Evolutionary conservation across 53 echinoderm and acorn worm species (phyloP), one percentile per base, ranked within the genome.

Genomic region (Stichopus horrens): DNA sequence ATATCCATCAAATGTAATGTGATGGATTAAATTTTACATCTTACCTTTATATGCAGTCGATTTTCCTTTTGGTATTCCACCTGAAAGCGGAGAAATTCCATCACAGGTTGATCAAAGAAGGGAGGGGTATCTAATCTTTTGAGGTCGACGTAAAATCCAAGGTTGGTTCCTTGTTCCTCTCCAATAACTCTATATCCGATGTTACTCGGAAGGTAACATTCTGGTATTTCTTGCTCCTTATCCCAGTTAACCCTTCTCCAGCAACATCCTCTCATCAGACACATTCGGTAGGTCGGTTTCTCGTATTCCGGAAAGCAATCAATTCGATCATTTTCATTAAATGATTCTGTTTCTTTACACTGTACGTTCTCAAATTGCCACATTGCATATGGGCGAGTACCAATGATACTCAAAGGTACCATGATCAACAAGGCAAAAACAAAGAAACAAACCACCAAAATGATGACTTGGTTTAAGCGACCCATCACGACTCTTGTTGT

Each of bases 41-140:
- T 13, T 92, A 95, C 97, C 97, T 97, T 97, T 6, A 97, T 67
- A 66, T 95, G 97, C 16, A 95, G 90, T 23, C 94, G 92, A 79
- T 95, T 94, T 60, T 97, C 95, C 8, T 96, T 83, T 75, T 97
- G 95, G 21, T 90, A 90, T 22, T 96, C 96, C 14, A 93, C 94
- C 54, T 90, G 87, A 6, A 96, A 92, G 54, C 93, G 85, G 4
- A 94, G 93, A 78, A 95, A 95, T 71, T 93, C 82, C 86, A 86
- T 86, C 6, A 93, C 91, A 21, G 95, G 89, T 73, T 95, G 92
- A 14, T 93, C 76, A 77, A 95, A 96, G 71, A 94, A 92, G n/a
- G 92, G 83, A 0, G 96, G 96, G 5, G 93, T 95, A 20, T 89
- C 65, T 14, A 94, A 52, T 80, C 96, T 73, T 73, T 92, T 74